Percentiles rank a stretch among this genome's conserved stretches.
Evolutionary conservation across 2,888 invertebrate species (phyloP).

Genomic region (Chalcis sispes): DNA sequence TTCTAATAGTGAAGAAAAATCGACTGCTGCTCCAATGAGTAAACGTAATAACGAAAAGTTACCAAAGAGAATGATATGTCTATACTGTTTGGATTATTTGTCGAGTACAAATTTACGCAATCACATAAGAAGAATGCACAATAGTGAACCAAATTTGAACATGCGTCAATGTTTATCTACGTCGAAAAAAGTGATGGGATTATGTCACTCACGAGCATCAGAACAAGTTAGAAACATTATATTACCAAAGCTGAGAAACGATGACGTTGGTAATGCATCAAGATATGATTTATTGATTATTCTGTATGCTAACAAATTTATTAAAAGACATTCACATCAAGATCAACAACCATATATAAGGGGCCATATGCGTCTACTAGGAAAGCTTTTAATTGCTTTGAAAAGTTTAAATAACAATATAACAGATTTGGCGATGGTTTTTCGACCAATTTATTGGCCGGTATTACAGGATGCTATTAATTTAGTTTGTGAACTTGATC

Average conservation of each 20-base stretch:
- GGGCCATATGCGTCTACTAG: conserved; percentile 15
- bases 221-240: background rate
- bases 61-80: conserved; percentile 10
- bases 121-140: background rate
- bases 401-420: background rate
- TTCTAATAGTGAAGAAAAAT: no score
- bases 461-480: background rate
- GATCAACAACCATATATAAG: background rate
- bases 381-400: background rate
- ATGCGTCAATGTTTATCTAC: background rate
- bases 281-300: conserved; percentile 2
- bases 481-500: background rate
- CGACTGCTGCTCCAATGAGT: no score
- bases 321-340: background rate
- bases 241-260: background rate
- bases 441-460: background rate
- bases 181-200: conserved; percentile 1
- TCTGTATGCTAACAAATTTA: conserved; percentile 22
- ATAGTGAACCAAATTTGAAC: background rate
- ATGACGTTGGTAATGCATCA: background rate
- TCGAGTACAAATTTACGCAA: background rate
- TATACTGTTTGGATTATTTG: background rate
- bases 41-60: no score
- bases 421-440: background rate
- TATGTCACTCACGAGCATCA: background rate